phyloP scores from a whole-genome alignment of 2,113 vertebrate genomes.

The Glaucomys volans region DNA sequence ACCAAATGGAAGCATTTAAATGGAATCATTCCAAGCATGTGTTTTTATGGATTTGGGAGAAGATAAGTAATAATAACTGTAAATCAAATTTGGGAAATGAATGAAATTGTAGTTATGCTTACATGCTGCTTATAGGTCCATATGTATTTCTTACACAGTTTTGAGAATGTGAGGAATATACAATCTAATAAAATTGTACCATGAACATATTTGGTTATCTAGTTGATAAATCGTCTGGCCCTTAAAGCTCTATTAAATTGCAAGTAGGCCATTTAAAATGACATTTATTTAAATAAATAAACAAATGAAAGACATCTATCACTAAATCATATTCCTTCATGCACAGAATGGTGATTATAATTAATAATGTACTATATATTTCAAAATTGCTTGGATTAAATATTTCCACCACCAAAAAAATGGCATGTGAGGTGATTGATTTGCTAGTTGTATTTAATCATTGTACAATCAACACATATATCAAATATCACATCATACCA shows the following conservation, averaged over 20 bases:
- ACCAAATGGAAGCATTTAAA: conserved; percentile 29
- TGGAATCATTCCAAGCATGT: conserved; percentile 34
- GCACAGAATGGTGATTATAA: not conserved
- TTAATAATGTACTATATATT: not conserved
- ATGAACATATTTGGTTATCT: not conserved
- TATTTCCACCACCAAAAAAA: not conserved
- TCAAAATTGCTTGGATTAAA: not conserved
- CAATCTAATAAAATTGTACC: not conserved
- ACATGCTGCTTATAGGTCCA: not conserved
- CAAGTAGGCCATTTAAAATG: not conserved
- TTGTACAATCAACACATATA: not conserved
- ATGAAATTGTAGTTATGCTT: not conserved
- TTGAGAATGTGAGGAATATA: not conserved
- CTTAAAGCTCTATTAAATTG: not conserved
- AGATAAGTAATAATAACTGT: not conserved
- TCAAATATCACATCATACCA: not conserved
- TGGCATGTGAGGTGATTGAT: not conserved
- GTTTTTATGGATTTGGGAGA: conserved; percentile 38
- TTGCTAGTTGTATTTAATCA: not conserved
- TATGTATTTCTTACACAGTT: not conserved
- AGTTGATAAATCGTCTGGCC: not conserved
- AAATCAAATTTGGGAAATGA: conserved; percentile 21
- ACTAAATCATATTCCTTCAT: not conserved
- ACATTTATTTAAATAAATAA: not conserved
- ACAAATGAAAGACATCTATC: not conserved